A percentile compares a stretch with the other conserved stretches of the same genome.
These are phyloP conservation scores for Diuraphis noxia DNA, from an alignment of 1,140 invertebrate genomes.

Conservation along the genomic window DNA sequence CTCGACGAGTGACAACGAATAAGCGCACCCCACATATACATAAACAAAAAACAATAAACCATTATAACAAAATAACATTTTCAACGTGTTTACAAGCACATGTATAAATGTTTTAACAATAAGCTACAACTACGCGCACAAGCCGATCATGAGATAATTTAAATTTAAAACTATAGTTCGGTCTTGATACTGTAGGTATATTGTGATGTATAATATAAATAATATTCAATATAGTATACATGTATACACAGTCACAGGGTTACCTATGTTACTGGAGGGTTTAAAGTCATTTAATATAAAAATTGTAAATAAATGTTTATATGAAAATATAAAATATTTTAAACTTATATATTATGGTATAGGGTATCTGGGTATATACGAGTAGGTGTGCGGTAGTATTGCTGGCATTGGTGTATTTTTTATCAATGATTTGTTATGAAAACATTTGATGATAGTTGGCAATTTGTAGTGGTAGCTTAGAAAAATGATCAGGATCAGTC, in stretches of 20 bases:
- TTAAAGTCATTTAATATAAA: neutral
- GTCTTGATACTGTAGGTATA: neutral
- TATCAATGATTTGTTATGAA: neutral
- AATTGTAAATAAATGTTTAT: neutral
- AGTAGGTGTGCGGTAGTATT: neutral
- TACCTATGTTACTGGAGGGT: neutral
- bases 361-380: too few species aligned
- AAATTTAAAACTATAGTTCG: neutral
- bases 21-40: neutral
- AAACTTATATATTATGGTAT: neutral
- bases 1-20: neutral
- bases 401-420: neutral
- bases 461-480: neutral
- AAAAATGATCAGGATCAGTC: neutral
- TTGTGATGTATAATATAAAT: too few species aligned
- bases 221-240: neutral
- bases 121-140: neutral
- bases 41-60: neutral
- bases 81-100: neutral
- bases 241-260: neutral
- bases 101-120: neutral
- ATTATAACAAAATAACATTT: neutral
- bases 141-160: neutral
- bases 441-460: neutral
- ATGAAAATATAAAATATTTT: neutral